Base-by-base conservation (phyloP, 1,140 invertebrate genomes). In the Cotesia vestalis region DNA sequence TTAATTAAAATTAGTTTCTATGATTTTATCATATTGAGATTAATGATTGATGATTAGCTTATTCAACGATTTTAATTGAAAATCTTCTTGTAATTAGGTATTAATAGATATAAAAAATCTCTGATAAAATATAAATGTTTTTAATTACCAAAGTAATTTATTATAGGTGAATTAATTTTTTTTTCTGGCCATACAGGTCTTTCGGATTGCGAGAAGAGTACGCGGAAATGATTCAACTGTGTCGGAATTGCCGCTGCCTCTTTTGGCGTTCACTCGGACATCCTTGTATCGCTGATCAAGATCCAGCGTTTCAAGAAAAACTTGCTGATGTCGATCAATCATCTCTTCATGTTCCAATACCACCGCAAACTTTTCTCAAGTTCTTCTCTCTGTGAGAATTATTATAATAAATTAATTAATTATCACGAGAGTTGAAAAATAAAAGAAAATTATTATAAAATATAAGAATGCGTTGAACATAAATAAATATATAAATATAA, bases 221-320 rank as follows among this genome's bases (percentile, higher is more conserved):
- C 86, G 95, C 97, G 1, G 97, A 99, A 86, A 96, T 96, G 83
- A 89, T 99, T 73, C 95, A 96, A 59, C 88, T 99, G 55, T 99
- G 98, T 85, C 91, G 94, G 73, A 95, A 97, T 83, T 99, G 98
- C 85, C 93, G 96, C 78, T 97, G 96, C 83, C 90, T 99, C 46
- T 99, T 98, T 84, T 99, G 98, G 98, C 92, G 96, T 77, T 95
- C 94, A 1, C 89, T 94, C 59, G 95, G 95, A 0, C 95, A 97
- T 84, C 95, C 95, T 0, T 97, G 95, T 82, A 94, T 96, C 74
- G 93, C 93, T 3, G 93, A 95, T 81, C 92, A 92, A 79, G 92
- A 93, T 82, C 93, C 92, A 0, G 92, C 94, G 77, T 95, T 92
- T 84, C 90, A 91, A 75, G 92, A 93, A 76, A 91, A 94, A 59